Percentiles rank a stretch among this genome's conserved stretches.
Conservation (phyloP, 2,113 vertebrate genomes). For the Athene cunicularia region DNA sequence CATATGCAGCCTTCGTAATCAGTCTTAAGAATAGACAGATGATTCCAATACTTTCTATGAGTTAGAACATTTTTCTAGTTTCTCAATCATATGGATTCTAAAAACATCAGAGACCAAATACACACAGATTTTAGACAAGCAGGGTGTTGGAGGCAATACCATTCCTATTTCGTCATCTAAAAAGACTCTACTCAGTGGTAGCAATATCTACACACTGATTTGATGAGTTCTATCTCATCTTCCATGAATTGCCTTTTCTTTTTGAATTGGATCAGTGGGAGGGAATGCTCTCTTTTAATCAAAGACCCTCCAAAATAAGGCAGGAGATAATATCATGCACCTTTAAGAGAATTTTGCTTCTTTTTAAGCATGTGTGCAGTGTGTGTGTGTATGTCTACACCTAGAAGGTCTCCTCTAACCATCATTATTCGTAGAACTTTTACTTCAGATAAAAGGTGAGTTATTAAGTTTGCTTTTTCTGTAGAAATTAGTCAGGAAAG, state of each 20-base stretch:
- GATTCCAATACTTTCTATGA: neutral
- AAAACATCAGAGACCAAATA: neutral
- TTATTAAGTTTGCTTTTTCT: neutral
- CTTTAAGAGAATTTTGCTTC: neutral
- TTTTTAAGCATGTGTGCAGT: fast-evolving
- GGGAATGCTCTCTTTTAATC: neutral
- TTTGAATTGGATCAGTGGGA: neutral
- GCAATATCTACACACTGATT: neutral
- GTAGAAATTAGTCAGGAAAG: neutral
- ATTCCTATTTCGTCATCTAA: neutral
- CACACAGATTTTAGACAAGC: neutral
- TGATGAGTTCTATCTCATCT: neutral
- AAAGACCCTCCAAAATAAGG: neutral
- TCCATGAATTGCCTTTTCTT: neutral
- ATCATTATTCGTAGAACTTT: neutral
- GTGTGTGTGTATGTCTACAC: neutral
- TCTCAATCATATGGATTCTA: neutral
- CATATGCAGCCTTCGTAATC: neutral
- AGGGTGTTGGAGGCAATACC: neutral
- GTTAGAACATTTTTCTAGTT: neutral
- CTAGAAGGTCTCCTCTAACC: neutral
- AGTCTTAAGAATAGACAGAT: neutral
- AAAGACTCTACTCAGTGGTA: neutral
- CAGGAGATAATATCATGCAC: neutral
- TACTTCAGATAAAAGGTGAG: neutral